Conservation (phyloP, 35 echinoderm and acorn worm genomes). For the Heliocidaris erythrogramma region DNA sequence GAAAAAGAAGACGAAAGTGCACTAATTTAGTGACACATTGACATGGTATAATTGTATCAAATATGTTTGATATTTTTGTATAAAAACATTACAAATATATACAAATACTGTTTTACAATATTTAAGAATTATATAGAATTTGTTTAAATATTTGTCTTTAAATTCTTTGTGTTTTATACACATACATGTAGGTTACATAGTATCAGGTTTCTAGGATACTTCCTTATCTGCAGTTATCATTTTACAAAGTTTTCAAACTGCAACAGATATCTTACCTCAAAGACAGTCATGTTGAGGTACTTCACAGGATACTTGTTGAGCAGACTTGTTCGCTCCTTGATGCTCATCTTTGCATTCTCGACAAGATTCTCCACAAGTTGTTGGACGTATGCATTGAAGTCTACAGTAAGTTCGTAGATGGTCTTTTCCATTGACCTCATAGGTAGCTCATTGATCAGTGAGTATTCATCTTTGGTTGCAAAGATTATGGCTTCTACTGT, state of each 20-base stretch:
- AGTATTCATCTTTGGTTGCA: background rate
- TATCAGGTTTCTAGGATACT: too few species aligned
- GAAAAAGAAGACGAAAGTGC: background rate
- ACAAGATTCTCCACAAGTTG: background rate
- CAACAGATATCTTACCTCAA: constrained; percentile 53
- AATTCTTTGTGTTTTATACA: too few species aligned
- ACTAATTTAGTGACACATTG: too few species aligned
- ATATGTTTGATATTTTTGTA: too few species aligned
- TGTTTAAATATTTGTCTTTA: too few species aligned
- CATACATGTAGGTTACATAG: too few species aligned
- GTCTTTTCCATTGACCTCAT: constrained; percentile 54
- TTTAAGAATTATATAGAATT: too few species aligned
- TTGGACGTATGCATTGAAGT: background rate
- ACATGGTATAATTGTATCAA: too few species aligned
- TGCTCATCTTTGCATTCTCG: constrained; percentile 24
- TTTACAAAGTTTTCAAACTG: too few species aligned
- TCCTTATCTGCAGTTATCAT: too few species aligned
- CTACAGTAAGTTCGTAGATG: constrained; percentile 19
- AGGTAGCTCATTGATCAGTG: constrained; percentile 30
- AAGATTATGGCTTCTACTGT: background rate
- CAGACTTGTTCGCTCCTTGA: constrained; percentile 42
- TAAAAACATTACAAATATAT: too few species aligned
- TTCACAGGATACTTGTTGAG: constrained; percentile 75
- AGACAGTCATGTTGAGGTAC: constrained; percentile 68
- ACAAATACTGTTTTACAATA: too few species aligned